These are phyloP conservation scores for Pandemis heparana DNA, from an alignment of 2,888 invertebrate species.

Conservation along the genomic window DNA sequence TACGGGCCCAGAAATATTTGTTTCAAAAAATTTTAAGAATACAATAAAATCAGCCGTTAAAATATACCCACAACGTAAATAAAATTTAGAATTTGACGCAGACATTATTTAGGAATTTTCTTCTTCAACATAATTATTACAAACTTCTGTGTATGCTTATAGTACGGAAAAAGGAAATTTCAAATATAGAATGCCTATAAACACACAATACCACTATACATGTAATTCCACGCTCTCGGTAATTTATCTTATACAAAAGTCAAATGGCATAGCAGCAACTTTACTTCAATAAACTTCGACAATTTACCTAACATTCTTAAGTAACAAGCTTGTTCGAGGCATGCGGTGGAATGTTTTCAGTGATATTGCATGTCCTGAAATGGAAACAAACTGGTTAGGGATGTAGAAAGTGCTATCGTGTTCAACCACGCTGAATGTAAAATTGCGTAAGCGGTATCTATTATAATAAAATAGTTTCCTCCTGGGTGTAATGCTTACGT, in stretches of 20 bases:
- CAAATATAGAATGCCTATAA: no score
- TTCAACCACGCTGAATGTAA: constrained; percentile 13
- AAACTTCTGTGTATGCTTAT: no score
- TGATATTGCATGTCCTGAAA: constrained; percentile 42
- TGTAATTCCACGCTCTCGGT: no score
- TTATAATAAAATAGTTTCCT: not conserved
- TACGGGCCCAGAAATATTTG: no score
- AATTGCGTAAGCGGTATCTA: constrained; percentile 9
- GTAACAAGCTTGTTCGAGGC: not conserved
- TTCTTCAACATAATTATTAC: no score
- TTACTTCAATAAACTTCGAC: constrained; percentile 14
- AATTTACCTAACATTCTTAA: constrained; percentile 8
- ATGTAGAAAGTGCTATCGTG: constrained; percentile 7
- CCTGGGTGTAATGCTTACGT: not conserved
- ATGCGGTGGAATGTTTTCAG: constrained; percentile 16
- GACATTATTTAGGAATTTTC: no score
- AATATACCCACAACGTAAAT: no score
- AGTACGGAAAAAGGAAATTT: no score
- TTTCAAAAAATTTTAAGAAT: not conserved
- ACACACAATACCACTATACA: no score
- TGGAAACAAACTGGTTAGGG: constrained; percentile 46
- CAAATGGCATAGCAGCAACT: not conserved
- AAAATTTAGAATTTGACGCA: no score
- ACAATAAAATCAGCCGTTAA: no score
- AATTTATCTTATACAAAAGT: not conserved